Conservation (phyloP, 2,797 vertebrate genomes). For the Catostomus latipinnis region DNA sequence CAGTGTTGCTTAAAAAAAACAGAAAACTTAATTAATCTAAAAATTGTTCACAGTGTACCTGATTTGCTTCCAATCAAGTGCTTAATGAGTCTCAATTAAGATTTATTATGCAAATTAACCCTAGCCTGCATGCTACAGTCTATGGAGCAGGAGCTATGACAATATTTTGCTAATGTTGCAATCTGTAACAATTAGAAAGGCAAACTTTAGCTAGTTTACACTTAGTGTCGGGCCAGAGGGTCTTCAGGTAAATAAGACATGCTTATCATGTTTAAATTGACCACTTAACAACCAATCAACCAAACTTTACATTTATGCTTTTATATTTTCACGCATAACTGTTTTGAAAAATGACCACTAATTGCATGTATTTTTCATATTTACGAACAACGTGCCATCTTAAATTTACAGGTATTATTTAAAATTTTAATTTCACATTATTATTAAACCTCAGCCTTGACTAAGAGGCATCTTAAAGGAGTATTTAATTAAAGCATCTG, state of each 20-base stretch:
- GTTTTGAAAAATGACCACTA: slow-evolving; percentile 9
- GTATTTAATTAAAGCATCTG: slow-evolving; percentile 56
- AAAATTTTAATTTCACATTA: slow-evolving; percentile 45
- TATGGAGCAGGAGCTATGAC: slow-evolving; percentile 79
- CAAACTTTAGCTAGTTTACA: slow-evolving; percentile 71
- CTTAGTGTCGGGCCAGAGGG: slow-evolving; percentile 42
- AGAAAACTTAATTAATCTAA: slow-evolving; percentile 74
- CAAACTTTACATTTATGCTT: not conserved
- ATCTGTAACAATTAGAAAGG: slow-evolving; percentile 84
- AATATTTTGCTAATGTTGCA: slow-evolving; percentile 81
- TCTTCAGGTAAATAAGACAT: slow-evolving; percentile 39
- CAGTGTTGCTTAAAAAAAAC: slow-evolving; percentile 48
- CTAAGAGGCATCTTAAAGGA: slow-evolving; percentile 49
- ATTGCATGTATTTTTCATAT: slow-evolving; percentile 38
- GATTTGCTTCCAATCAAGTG: slow-evolving; percentile 85
- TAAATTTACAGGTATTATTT: slow-evolving; percentile 37
- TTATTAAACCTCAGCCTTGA: slow-evolving; percentile 43
- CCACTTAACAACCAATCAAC: not conserved
- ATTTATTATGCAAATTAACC: slow-evolving; percentile 88
- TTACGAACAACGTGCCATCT: slow-evolving; percentile 24
- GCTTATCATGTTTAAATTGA: slow-evolving; percentile 21
- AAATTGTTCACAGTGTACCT: slow-evolving; percentile 78
- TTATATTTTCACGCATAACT: not conserved
- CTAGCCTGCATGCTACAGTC: slow-evolving; percentile 76
- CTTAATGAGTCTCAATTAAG: slow-evolving; percentile 86